Percentiles rank a stretch among this genome's conserved stretches.
These are phyloP conservation scores for Drosophila algonquin DNA, from an alignment of 2,888 invertebrate species.

Conservation along the genomic window DNA sequence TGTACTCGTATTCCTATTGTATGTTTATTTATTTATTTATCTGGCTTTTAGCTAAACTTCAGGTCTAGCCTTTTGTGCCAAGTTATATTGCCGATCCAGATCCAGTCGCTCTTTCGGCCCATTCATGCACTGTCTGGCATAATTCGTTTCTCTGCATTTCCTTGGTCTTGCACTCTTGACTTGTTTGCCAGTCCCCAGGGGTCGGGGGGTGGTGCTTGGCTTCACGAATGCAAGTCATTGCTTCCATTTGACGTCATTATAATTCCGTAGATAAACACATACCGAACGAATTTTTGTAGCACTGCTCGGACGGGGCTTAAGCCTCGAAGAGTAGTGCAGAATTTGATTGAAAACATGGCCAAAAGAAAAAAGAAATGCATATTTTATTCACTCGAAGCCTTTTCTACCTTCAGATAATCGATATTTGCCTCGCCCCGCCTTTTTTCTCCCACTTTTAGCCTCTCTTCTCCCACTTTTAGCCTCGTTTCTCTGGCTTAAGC, in stretches of 20 bases:
- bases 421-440: slow-evolving; percentile 13
- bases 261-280: slow-evolving; percentile 36
- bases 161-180: slow-evolving; percentile 55
- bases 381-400: slow-evolving; percentile 29
- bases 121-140: slow-evolving; percentile 66
- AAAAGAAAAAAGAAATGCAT: slow-evolving; percentile 30
- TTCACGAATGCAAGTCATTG: slow-evolving; percentile 31
- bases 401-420: slow-evolving; percentile 31
- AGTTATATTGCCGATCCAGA: slow-evolving; percentile 55
- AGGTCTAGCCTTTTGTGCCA: slow-evolving; percentile 71
- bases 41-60: slow-evolving; percentile 74
- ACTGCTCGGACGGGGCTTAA: background rate
- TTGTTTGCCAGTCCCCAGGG: slow-evolving; percentile 53
- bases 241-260: slow-evolving; percentile 64
- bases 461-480: slow-evolving; percentile 18
- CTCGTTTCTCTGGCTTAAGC: slow-evolving; percentile 26
- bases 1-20: background rate
- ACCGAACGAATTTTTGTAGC: slow-evolving; percentile 2
- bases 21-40: slow-evolving; percentile 58
- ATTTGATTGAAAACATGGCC: slow-evolving; percentile 35
- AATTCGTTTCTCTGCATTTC: slow-evolving; percentile 19
- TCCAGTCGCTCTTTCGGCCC: slow-evolving; percentile 32
- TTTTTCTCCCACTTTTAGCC: background rate
- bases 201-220: background rate
- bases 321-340: slow-evolving; percentile 14